Conservation (phyloP, 2,113 vertebrate species). For the Otus sunia region DNA sequence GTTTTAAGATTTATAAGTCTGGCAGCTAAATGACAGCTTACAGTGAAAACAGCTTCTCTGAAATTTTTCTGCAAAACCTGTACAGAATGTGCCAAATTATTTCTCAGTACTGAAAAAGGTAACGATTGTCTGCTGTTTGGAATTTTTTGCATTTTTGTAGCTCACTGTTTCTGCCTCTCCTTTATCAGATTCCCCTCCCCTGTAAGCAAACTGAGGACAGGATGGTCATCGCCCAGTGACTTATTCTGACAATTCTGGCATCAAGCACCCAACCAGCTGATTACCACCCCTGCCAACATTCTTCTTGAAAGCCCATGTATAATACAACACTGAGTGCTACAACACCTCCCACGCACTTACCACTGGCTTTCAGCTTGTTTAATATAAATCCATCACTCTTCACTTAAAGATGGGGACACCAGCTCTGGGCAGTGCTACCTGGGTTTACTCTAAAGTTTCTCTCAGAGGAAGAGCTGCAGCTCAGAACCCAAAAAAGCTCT, state of each 20-base stretch:
- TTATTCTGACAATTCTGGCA: background rate
- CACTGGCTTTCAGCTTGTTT: background rate
- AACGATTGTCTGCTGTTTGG: background rate
- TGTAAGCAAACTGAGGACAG: background rate
- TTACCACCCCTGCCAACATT: background rate
- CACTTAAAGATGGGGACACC: background rate
- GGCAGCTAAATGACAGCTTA: background rate
- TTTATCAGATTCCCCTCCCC: background rate
- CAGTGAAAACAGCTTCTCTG: background rate
- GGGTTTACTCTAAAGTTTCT: background rate
- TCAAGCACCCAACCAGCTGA: background rate
- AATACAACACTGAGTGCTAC: too few relatives aligned
- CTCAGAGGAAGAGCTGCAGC: background rate
- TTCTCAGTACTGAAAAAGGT: background rate
- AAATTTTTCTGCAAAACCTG: background rate
- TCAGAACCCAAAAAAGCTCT: background rate
- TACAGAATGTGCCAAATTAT: background rate
- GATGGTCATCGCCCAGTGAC: background rate
- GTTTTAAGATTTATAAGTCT: background rate
- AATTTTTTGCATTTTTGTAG: background rate
- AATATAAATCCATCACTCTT: too few relatives aligned
- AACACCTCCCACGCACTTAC: rapidly evolving
- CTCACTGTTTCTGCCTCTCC: background rate
- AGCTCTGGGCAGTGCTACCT: background rate
- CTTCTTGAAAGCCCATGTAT: rapidly evolving